Evolutionary conservation across 2,888 invertebrate species (phyloP), one percentile per base, ranked within the genome.

Genomic region (Melinaea menophilus): DNA sequence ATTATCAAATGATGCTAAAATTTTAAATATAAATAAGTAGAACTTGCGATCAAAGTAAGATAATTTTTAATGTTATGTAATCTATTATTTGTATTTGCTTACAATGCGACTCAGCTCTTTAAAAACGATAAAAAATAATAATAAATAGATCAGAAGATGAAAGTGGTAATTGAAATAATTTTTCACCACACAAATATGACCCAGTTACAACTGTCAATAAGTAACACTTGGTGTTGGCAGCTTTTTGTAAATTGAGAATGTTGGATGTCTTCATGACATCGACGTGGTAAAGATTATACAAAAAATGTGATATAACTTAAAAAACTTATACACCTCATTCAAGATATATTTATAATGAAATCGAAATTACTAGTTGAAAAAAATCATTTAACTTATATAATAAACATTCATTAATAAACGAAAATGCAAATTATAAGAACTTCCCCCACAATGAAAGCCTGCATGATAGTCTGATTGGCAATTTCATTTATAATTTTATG

Each of bases 241-340:
- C 58, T 62, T 62, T 59, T 64, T 60, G 59, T 64, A 55, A 66
- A 66, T 64, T 64, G 64, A 59, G 57, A 37, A 57, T 63, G 11
- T 64, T 22, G 66, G 56, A 61, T 62, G 54, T 57, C 35, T 47
- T 46, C 47, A 2, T 64, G 64, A 61, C 58, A 58, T 61, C 35
- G 11, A 55, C 22, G 34, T 34, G 59, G 47, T 48, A 47, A 57
- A 48, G 61, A 62, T 51, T 51, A 51, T 31, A 51, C 7, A 31
- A 51, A 22, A 46, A 56, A 56, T 61, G 35, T 47, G 47, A 61
- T 48, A 56, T 59, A 13, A 13, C 48, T 35, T n/a, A 9, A 41
- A 41, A 41, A 41, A 41, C 41, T 41, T 41, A 34, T 22, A 22
- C 22, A 22, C 22, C 22, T 22, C 22, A 22, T 22, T 22, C 22